phyloP scores from a whole-genome alignment of 2,797 vertebrate genomes.

The Channa striata region DNA sequence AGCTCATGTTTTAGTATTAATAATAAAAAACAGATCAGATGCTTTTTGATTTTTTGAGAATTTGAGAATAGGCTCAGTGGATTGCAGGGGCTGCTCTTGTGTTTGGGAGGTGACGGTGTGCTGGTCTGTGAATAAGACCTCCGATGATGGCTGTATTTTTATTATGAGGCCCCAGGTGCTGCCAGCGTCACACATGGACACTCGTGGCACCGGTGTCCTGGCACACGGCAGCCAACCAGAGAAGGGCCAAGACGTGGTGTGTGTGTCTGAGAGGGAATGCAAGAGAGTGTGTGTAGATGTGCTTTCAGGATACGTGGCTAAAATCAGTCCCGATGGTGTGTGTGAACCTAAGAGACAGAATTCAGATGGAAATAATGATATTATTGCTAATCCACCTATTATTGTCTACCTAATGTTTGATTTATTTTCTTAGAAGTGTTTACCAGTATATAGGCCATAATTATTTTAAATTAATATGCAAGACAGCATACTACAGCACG shows the following conservation, averaged over 20 bases:
- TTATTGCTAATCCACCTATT: conserved; percentile 53
- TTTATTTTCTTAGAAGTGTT: conserved; percentile 18
- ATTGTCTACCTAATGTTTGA: conserved; percentile 42
- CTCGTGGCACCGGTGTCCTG: conserved; percentile 70
- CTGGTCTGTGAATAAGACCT: conserved; percentile 76
- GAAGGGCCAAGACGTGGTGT: conserved; percentile 61
- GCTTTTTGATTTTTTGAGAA: conserved; percentile 20
- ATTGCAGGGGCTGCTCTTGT: conserved; percentile 22
- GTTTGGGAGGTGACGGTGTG: conserved; percentile 55
- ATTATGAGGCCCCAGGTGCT: conserved; percentile 79
- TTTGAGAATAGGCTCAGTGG: conserved; percentile 15
- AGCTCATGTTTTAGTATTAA: conserved; percentile 1
- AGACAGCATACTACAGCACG: conserved; percentile 5
- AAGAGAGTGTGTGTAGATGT: conserved; percentile 19
- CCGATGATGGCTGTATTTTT: conserved; percentile 76
- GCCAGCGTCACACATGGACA: conserved; percentile 78
- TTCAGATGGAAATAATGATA: conserved; percentile 43
- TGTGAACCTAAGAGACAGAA: conserved; percentile 26
- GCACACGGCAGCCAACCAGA: conserved; percentile 49
- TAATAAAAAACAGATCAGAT: conserved; percentile 13
- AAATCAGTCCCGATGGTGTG: conserved; percentile 21
- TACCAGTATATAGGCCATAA: conserved; percentile 9
- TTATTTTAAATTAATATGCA: conserved; percentile 34
- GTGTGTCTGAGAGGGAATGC: conserved; percentile 11
- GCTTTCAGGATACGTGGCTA: conserved; percentile 2